These are phyloP conservation scores for Norana najaformis DNA, from an alignment of 2,888 invertebrate genomes.

Conservation along the genomic window DNA sequence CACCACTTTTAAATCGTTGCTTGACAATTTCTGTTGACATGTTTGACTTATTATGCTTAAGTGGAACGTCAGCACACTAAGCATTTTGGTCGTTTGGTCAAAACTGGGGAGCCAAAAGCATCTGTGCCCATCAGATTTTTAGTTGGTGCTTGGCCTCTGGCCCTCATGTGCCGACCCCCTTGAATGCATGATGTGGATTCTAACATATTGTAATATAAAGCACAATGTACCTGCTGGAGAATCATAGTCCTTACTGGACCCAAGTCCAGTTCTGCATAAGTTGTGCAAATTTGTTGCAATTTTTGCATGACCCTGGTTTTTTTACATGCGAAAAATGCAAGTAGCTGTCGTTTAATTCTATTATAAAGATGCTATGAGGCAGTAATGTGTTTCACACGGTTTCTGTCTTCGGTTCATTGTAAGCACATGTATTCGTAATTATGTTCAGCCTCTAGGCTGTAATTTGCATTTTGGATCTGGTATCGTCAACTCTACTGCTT, in stretches of 20 bases:
- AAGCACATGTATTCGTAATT: neutral
- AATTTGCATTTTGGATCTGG: neutral
- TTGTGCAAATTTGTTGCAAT: neutral
- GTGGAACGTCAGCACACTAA: neutral
- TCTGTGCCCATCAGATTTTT: neutral
- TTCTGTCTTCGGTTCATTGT: neutral
- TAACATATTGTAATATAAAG: neutral
- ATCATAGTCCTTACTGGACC: neutral
- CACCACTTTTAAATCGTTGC: neutral
- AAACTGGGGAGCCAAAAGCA: neutral
- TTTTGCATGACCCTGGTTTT: neutral
- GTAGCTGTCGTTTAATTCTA: neutral
- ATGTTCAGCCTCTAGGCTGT: neutral
- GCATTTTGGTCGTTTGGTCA: neutral
- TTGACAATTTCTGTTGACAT: neutral
- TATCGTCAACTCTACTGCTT: neutral
- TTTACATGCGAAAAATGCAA: neutral
- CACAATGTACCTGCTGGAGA: too few species aligned
- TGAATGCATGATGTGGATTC: neutral
- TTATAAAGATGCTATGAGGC: neutral
- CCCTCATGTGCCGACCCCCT: neutral
- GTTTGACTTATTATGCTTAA: too few species aligned
- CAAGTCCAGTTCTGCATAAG: too few species aligned
- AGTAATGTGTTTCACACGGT: neutral
- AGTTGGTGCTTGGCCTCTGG: neutral